Conservation (phyloP, 1,140 invertebrate species). For the Schlechtendalia chinensis region DNA sequence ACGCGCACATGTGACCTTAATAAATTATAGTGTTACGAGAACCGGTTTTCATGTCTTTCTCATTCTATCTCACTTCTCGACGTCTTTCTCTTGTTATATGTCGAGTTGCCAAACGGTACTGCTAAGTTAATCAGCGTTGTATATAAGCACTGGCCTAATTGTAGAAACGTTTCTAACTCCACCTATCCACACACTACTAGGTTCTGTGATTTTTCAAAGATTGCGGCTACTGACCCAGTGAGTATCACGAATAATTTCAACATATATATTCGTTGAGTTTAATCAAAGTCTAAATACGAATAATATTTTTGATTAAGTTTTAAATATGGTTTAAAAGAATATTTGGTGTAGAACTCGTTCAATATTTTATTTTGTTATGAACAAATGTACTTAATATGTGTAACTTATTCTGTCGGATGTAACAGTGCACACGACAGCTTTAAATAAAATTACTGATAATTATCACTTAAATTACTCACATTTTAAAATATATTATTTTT, state of each 20-base stretch:
- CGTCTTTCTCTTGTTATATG: slow-evolving; percentile 32
- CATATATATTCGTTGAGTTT: neutral
- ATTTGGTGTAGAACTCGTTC: neutral
- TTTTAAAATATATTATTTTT: neutral
- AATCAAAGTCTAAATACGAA: neutral
- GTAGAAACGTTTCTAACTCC: slow-evolving; percentile 22
- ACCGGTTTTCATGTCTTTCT: slow-evolving; percentile 31
- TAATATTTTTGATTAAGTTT: neutral
- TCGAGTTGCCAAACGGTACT: slow-evolving; percentile 37
- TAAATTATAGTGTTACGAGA: slow-evolving; percentile 44
- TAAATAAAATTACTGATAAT: neutral
- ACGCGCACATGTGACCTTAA: slow-evolving; percentile 47
- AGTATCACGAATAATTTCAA: slow-evolving; percentile 17
- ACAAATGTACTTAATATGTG: neutral
- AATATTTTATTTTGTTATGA: neutral
- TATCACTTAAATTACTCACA: neutral
- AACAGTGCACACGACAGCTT: too few relatives aligned
- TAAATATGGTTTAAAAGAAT: neutral
- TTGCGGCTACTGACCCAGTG: slow-evolving; percentile 21
- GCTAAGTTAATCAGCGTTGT: slow-evolving; percentile 37
- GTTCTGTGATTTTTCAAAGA: slow-evolving; percentile 6
- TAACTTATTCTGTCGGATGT: too few relatives aligned
- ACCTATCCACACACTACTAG: slow-evolving; percentile 4
- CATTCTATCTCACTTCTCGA: neutral
- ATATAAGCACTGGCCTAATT: slow-evolving; percentile 19